Conservation (phyloP, 1,140 invertebrate species). For the Dreissena rostriformis region DNA sequence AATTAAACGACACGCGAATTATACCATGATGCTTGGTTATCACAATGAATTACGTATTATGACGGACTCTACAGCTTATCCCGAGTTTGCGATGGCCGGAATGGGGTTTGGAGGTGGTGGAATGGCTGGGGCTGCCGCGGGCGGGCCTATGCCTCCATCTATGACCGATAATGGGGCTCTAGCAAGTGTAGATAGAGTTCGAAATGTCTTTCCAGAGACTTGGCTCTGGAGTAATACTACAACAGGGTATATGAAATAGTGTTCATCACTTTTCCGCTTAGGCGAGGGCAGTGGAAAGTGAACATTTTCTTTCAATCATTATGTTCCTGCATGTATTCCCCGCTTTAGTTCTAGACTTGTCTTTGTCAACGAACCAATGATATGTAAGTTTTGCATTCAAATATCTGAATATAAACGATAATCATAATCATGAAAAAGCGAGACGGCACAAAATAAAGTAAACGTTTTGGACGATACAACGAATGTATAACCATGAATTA, state of each 20-base stretch:
- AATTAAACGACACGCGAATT: too few species aligned
- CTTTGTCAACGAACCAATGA: too few species aligned
- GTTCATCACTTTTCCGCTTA: background rate
- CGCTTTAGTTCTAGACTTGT: too few species aligned
- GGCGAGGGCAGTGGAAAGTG: background rate
- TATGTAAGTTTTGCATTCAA: too few species aligned
- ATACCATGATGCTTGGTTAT: background rate
- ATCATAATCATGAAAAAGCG: too few species aligned
- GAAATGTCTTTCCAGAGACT: constrained; percentile 57
- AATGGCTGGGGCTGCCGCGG: background rate
- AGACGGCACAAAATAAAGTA: too few species aligned
- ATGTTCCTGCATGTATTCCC: too few species aligned
- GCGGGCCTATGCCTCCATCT: background rate
- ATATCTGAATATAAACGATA: too few species aligned
- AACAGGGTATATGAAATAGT: constrained; percentile 47
- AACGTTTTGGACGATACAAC: too few species aligned
- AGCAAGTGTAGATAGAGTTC: constrained; percentile 14
- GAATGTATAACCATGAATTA: too few species aligned
- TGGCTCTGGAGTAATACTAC: constrained; percentile 60
- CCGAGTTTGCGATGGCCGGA: background rate
- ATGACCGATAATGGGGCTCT: background rate
- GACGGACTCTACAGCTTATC: background rate
- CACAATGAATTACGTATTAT: too few species aligned
- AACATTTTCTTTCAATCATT: too few species aligned
- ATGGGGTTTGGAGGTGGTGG: background rate